Percentiles rank a stretch among this genome's conserved stretches.
These are phyloP conservation scores for Campoplex nolae DNA, from an alignment of 2,888 invertebrate genomes.

Conservation along the genomic window DNA sequence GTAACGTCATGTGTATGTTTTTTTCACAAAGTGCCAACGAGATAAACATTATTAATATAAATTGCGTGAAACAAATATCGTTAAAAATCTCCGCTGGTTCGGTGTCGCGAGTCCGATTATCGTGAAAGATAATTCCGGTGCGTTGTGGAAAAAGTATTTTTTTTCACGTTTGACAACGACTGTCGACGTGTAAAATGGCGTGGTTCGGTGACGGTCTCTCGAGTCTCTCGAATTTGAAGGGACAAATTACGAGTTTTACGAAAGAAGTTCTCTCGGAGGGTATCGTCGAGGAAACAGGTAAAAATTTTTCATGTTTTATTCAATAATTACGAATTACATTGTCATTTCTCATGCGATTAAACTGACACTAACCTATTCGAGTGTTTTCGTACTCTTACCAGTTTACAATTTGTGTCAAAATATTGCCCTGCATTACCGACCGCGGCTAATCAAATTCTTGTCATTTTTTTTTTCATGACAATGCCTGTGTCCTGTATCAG, in stretches of 20 bases:
- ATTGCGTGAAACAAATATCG: constrained; percentile 63
- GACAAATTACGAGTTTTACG: constrained; percentile 95
- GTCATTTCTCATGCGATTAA: neutral
- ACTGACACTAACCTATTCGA: neutral
- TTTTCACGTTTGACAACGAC: constrained; percentile 59
- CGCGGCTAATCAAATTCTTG: constrained; percentile 24
- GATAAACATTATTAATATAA: constrained; percentile 32
- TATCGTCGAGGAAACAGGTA: constrained; percentile 87
- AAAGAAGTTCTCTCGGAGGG: constrained; percentile 94
- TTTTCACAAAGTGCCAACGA: constrained; percentile 63
- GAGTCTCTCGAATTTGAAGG: constrained; percentile 89
- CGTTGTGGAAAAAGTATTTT: neutral
- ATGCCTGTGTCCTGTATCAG: constrained; percentile 11
- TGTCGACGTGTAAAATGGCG: constrained; percentile 83
- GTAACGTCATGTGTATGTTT: constrained; percentile 60
- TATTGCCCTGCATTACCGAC: constrained; percentile 79
- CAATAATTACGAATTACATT: neutral
- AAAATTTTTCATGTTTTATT: constrained; percentile 49
- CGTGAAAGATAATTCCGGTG: constrained; percentile 3
- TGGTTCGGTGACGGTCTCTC: constrained; percentile 83
- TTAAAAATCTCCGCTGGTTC: constrained; percentile 22
- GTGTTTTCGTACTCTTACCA: constrained; percentile 4
- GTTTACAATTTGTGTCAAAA: constrained; percentile 78
- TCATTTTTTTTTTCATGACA: neutral
- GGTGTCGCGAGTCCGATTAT: constrained; percentile 7